Percentiles rank a stretch among this genome's conserved stretches.
phyloP scores from a whole-genome alignment of 2,113 vertebrate species.

The Gallinago media region DNA sequence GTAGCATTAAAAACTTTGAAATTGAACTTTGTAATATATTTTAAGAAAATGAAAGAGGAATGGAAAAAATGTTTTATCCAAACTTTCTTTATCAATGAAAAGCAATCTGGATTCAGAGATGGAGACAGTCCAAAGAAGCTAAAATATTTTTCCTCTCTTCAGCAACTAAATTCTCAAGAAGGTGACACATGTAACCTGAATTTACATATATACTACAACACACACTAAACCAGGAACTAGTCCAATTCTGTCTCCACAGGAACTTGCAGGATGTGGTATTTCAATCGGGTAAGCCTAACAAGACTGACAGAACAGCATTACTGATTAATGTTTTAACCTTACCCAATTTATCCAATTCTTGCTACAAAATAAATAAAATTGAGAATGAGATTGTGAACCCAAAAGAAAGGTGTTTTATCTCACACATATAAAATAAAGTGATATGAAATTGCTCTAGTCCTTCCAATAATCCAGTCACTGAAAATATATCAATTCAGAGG shows the following conservation, averaged over 20 bases:
- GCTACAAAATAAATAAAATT: neutral
- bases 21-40: neutral
- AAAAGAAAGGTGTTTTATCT: neutral
- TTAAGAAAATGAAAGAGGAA: neutral
- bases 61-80: neutral
- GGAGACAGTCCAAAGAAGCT: neutral
- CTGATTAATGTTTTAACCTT: neutral
- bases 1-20: neutral
- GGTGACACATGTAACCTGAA: neutral
- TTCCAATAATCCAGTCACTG: neutral
- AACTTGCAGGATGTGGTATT: neutral
- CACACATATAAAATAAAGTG: neutral
- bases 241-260: neutral
- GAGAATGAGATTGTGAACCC: neutral
- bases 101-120: neutral
- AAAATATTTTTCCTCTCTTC: neutral
- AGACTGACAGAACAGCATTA: neutral
- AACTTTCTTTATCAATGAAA: neutral
- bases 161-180: neutral
- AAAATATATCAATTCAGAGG: neutral
- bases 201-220: neutral
- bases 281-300: neutral
- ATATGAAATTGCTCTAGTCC: neutral
- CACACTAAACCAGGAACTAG: neutral
- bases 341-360: neutral